phyloP scores from a whole-genome alignment of 2,888 invertebrate species.

The Agonum fuliginosum region DNA sequence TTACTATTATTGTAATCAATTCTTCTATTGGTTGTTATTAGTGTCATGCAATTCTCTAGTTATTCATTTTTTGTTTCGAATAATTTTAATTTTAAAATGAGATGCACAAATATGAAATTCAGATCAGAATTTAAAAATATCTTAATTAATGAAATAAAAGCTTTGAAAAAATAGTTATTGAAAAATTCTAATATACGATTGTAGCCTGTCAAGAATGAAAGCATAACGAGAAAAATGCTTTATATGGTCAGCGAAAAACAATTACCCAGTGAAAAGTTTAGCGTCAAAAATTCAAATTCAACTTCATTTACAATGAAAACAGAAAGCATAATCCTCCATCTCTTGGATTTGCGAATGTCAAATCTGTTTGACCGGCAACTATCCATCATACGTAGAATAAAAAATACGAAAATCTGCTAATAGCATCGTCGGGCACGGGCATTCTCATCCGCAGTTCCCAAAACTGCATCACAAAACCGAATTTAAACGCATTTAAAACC shows the following conservation, averaged over 20 bases:
- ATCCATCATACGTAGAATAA: conserved; percentile 27
- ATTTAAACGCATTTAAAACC: conserved; percentile 40
- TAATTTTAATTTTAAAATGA: too few species aligned
- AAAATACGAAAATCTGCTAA: conserved; percentile 21
- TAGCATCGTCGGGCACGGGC: neutral
- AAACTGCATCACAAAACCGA: conserved; percentile 43
- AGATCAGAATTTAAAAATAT: too few species aligned
- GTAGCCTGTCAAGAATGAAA: conserved; percentile 1
- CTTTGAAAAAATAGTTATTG: too few species aligned
- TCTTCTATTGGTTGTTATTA: too few species aligned
- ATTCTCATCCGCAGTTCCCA: conserved; percentile 18
- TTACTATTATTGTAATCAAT: too few species aligned
- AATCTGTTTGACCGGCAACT: conserved; percentile 23
- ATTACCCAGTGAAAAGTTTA: neutral
- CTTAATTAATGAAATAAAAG: too few species aligned
- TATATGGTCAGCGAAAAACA: neutral
- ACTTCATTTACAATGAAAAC: conserved; percentile 9
- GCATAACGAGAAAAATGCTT: too few species aligned
- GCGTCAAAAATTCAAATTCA: conserved; percentile 20
- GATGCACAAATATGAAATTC: too few species aligned
- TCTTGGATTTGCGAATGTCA: conserved; percentile 19
- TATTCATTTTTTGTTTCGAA: too few species aligned
- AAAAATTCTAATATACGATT: neutral
- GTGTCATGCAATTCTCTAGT: too few species aligned
- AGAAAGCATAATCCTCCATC: conserved; percentile 3